Evolutionary conservation across 2,113 vertebrate genomes (phyloP).

Genomic region (Cairina moschata): DNA sequence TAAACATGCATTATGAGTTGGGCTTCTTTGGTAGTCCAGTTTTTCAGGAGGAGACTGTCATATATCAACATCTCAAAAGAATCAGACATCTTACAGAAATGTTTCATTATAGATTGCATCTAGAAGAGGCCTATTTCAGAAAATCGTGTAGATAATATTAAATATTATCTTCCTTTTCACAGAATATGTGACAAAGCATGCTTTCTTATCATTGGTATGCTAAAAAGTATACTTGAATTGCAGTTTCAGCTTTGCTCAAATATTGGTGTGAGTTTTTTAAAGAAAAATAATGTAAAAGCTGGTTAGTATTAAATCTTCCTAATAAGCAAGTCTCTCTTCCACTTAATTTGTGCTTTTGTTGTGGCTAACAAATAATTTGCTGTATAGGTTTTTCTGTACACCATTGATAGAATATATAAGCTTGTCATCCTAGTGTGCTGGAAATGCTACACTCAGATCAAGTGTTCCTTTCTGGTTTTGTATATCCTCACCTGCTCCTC

Average conservation of each 20-base stretch:
- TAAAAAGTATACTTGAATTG: neutral
- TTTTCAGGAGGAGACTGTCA: neutral
- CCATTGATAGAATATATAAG: conserved; percentile 85
- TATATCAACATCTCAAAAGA: neutral
- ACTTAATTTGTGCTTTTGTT: conserved; percentile 72
- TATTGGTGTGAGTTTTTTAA: neutral
- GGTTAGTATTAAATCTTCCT: conserved; percentile 63
- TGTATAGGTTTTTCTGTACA: conserved; percentile 59
- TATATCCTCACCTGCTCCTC: conserved; percentile 95
- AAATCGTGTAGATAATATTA: neutral
- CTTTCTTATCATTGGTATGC: neutral
- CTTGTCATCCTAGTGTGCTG: conserved; percentile 83
- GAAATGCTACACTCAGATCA: conserved; percentile 78
- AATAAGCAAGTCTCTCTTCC: conserved; percentile 59
- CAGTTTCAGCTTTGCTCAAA: neutral
- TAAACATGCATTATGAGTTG: neutral
- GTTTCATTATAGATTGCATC: neutral
- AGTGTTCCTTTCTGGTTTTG: conserved; percentile 84
- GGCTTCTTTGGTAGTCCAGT: neutral
- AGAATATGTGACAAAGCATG: neutral
- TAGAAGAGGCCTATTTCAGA: neutral
- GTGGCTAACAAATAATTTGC: conserved; percentile 67
- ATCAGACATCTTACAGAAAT: neutral
- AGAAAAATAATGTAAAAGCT: neutral
- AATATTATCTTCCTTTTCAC: neutral